phyloP scores from a whole-genome alignment of 2,113 vertebrate genomes.

The Carettochelys insculpta region DNA sequence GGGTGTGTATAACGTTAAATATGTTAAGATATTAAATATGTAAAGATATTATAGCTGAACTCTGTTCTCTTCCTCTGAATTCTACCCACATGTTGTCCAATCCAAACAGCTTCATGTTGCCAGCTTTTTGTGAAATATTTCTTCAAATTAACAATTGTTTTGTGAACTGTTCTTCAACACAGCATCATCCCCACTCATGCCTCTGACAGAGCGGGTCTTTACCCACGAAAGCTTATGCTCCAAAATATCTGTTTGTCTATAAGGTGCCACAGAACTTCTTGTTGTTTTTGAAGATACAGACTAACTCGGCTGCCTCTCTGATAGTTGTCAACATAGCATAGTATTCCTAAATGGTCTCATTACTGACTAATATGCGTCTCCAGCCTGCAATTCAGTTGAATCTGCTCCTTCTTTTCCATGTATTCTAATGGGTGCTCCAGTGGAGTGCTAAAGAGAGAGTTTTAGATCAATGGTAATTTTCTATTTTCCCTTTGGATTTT shows the following conservation, averaged over 20 bases:
- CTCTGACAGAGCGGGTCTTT: too few relatives aligned
- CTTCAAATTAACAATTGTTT: background rate
- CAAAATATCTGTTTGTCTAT: too few relatives aligned
- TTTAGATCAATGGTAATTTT: accelerated
- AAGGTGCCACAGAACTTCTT: too few relatives aligned
- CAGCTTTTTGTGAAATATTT: background rate
- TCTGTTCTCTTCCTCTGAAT: background rate
- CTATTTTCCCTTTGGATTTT: background rate
- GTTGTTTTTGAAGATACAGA: too few relatives aligned
- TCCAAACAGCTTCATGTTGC: background rate
- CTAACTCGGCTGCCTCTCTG: too few relatives aligned
- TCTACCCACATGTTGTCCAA: background rate
- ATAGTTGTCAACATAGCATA: too few relatives aligned
- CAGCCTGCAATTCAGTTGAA: background rate
- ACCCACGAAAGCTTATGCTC: too few relatives aligned
- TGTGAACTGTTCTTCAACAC: background rate
- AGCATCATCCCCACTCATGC: too few relatives aligned
- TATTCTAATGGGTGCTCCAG: accelerated
- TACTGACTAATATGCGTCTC: background rate
- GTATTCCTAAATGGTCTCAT: background rate
- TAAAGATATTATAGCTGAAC: background rate
- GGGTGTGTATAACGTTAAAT: background rate
- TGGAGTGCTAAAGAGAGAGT: accelerated
- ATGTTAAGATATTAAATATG: too few relatives aligned
- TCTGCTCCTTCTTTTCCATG: background rate